Evolutionary conservation across 2,888 invertebrate species (phyloP).

Genomic region (Ectemnius cavifrons): DNA sequence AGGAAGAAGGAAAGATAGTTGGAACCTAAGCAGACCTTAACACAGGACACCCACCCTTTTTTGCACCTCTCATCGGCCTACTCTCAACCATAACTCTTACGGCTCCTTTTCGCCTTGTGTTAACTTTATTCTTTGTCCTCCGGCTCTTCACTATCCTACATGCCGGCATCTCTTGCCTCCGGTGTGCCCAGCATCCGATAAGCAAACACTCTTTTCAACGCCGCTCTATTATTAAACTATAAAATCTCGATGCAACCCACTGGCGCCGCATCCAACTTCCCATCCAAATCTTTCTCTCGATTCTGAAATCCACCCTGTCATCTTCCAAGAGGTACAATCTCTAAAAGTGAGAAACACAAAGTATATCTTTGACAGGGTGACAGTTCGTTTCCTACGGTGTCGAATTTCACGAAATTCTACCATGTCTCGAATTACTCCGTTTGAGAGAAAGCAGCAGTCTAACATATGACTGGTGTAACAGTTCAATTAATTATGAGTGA

Average conservation of each 20-base stretch:
- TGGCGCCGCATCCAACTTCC: slow-evolving; percentile 47
- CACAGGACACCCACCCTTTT: slow-evolving; percentile 44
- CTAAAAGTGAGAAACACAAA: too few relatives aligned
- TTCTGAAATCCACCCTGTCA: too few relatives aligned
- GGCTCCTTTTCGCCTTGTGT: slow-evolving; percentile 24
- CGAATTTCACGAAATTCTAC: too few relatives aligned
- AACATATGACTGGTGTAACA: too few relatives aligned
- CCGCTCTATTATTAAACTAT: slow-evolving; percentile 72
- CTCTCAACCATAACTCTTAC: slow-evolving; percentile 19
- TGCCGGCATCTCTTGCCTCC: slow-evolving; percentile 35
- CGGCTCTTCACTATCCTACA: slow-evolving; percentile 26
- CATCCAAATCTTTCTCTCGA: neutral
- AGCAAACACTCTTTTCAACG: slow-evolving; percentile 66
- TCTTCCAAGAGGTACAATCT: too few relatives aligned
- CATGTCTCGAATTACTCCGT: too few relatives aligned
- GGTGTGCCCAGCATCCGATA: slow-evolving; percentile 63
- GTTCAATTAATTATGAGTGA: too few relatives aligned
- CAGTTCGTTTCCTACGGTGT: too few relatives aligned
- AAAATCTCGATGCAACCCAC: slow-evolving; percentile 57
- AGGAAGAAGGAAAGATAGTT: slow-evolving; percentile 11
- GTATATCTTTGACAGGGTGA: too few relatives aligned
- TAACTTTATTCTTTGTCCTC: slow-evolving; percentile 22
- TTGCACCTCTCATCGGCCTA: slow-evolving; percentile 38
- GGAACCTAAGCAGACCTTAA: slow-evolving; percentile 37
- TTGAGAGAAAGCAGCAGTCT: too few relatives aligned